A percentile compares a stretch with the other conserved stretches of the same genome.
These are phyloP conservation scores for Drosophila teissieri DNA, from an alignment of 1,140 invertebrate species.

Conservation along the genomic window DNA sequence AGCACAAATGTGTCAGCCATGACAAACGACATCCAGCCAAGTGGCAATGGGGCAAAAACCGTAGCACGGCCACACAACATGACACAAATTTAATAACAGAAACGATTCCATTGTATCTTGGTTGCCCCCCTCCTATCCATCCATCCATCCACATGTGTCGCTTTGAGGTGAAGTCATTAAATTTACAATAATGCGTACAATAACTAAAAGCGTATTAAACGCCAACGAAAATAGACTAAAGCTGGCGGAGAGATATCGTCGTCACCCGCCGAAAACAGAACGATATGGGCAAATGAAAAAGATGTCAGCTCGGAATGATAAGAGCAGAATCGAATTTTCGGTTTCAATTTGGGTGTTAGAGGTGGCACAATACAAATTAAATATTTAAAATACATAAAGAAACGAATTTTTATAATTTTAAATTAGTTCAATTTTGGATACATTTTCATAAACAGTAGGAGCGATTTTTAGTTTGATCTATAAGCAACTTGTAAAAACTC, in stretches of 20 bases:
- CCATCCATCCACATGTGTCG: conserved; percentile 10
- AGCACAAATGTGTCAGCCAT: conserved; percentile 73
- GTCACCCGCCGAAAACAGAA: conserved; percentile 19
- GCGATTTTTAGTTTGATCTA: too few species aligned
- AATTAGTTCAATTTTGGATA: too few species aligned
- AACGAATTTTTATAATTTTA: too few species aligned
- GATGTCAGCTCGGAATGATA: conserved; percentile 61
- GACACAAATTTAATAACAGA: conserved; percentile 60
- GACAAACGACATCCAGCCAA: conserved; percentile 46
- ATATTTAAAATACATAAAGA: not conserved
- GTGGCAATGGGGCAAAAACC: conserved; percentile 77
- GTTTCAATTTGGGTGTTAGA: conserved; percentile 7
- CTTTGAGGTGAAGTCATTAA: conserved; percentile 72
- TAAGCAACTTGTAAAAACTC: too few species aligned
- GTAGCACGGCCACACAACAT: conserved; percentile 81
- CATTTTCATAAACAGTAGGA: too few species aligned
- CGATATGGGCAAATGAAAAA: conserved; percentile 67
- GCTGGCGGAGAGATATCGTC: conserved; percentile 35
- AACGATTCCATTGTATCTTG: conserved; percentile 65
- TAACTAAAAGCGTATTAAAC: conserved; percentile 73
- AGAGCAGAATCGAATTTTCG: conserved; percentile 17
- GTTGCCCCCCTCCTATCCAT: conserved; percentile 9
- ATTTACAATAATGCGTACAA: conserved; percentile 79
- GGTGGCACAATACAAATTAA: not conserved
- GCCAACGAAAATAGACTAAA: conserved; percentile 33